These are phyloP conservation scores for Drosophila demipolita DNA, from an alignment of 2,888 invertebrate genomes.

Conservation along the genomic window DNA sequence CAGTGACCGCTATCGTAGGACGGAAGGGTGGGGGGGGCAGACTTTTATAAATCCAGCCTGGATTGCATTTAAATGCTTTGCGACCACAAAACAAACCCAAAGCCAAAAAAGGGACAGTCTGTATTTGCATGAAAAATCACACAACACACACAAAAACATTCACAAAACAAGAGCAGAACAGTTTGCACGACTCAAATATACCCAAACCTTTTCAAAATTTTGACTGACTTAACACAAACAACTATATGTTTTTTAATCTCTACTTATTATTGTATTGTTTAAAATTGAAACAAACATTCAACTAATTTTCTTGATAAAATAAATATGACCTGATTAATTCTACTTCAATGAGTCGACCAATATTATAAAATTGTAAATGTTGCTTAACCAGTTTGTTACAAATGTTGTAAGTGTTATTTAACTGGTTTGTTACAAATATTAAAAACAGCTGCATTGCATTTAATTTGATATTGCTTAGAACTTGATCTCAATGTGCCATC, in stretches of 20 bases:
- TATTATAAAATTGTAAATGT: neutral
- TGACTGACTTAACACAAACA: neutral
- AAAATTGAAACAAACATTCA: neutral
- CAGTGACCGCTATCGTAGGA: slow-evolving; percentile 2
- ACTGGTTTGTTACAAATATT: neutral
- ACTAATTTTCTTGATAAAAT: neutral
- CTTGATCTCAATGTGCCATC: neutral
- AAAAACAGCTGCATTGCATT: neutral
- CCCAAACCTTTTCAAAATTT: neutral
- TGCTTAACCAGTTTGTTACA: neutral
- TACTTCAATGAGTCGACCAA: neutral
- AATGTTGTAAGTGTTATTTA: neutral
- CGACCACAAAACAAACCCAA: slow-evolving; percentile 70
- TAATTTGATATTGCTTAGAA: neutral
- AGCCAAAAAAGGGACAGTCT: slow-evolving; percentile 61
- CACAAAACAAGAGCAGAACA: neutral
- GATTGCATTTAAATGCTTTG: slow-evolving; percentile 74
- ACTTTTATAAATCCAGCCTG: slow-evolving; percentile 43
- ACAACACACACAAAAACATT: slow-evolving; percentile 8
- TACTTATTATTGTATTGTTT: neutral
- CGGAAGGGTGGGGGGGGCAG: neutral
- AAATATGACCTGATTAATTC: neutral
- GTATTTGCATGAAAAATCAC: slow-evolving; percentile 71
- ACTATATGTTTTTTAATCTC: neutral
- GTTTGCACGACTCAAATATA: slow-evolving; percentile 20